Evolutionary conservation across 2,888 invertebrate genomes (phyloP).

Genomic region (Girardia tigrina): DNA sequence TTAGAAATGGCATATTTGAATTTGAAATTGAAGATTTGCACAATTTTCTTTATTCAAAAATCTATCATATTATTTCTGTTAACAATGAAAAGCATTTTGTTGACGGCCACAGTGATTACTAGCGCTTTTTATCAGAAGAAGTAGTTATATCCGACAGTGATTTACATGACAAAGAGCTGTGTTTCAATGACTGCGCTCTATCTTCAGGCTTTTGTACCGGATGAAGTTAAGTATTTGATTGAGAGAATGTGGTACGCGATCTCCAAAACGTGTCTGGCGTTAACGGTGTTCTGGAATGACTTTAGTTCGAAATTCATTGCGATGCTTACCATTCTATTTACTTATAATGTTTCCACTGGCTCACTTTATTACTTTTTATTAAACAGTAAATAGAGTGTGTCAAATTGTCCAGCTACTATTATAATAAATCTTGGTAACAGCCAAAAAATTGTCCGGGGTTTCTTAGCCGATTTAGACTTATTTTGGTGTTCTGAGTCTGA

Average conservation of each 20-base stretch:
- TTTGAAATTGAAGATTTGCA: too few species aligned
- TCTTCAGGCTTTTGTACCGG: too few species aligned
- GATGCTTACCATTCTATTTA: constrained; percentile 86
- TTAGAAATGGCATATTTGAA: too few species aligned
- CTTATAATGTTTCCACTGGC: constrained; percentile 96
- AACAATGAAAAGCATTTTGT: constrained; percentile 57
- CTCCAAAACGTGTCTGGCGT: constrained; percentile 97
- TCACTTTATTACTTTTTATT: too few species aligned
- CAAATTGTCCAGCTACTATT: too few species aligned
- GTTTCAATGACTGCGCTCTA: constrained; percentile 98
- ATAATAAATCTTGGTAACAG: too few species aligned
- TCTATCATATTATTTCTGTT: constrained; percentile 21
- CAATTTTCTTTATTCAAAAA: too few species aligned
- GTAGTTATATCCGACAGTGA: constrained; percentile 97
- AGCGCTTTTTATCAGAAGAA: constrained; percentile 98
- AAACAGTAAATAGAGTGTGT: too few species aligned
- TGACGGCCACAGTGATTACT: constrained; percentile 76
- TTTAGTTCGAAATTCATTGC: constrained; percentile 89
- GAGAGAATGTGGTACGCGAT: constrained; percentile 73
- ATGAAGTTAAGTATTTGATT: constrained; percentile 27
- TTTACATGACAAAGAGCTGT: constrained; percentile 96
- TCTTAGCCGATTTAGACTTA: too few species aligned
- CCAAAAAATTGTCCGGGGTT: too few species aligned
- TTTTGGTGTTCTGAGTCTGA: too few species aligned
- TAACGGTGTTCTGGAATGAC: constrained; percentile 94